phyloP scores from a whole-genome alignment of 2,888 invertebrate species.

The Tipula unca region DNA sequence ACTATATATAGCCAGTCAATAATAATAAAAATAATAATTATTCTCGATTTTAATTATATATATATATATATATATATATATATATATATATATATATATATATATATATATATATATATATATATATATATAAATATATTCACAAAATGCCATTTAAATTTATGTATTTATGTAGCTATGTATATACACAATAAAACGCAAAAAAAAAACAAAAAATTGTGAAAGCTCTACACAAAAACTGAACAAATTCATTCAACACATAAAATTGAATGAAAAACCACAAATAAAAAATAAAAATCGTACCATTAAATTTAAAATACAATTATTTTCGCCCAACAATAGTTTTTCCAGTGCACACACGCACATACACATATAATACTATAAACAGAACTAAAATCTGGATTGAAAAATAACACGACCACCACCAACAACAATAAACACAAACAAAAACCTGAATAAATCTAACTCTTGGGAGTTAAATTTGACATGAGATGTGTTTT shows the following conservation, averaged over 20 bases:
- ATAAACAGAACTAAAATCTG: background rate
- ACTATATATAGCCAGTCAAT: background rate
- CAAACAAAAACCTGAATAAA: background rate
- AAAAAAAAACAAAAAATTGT: background rate
- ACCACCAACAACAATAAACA: background rate
- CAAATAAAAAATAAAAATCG: background rate
- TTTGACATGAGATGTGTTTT: background rate
- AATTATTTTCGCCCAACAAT: background rate
- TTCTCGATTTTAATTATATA: background rate
- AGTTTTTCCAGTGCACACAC: background rate
- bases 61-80: no score
- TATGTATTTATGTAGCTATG: background rate
- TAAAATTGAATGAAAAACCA: background rate
- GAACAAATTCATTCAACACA: background rate
- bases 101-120: no score
- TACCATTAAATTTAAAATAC: background rate
- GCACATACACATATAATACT: background rate
- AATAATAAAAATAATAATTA: background rate
- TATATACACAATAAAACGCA: background rate
- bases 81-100: no score
- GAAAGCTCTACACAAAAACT: background rate
- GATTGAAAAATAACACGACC: background rate
- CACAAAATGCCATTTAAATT: background rate
- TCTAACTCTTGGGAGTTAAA: background rate
- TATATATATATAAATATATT: no score